A percentile compares a stretch with the other conserved stretches of the same genome.
These are phyloP conservation scores for Zalophus californianus DNA, from an alignment of 2,797 vertebrate species.

Conservation along the genomic window DNA sequence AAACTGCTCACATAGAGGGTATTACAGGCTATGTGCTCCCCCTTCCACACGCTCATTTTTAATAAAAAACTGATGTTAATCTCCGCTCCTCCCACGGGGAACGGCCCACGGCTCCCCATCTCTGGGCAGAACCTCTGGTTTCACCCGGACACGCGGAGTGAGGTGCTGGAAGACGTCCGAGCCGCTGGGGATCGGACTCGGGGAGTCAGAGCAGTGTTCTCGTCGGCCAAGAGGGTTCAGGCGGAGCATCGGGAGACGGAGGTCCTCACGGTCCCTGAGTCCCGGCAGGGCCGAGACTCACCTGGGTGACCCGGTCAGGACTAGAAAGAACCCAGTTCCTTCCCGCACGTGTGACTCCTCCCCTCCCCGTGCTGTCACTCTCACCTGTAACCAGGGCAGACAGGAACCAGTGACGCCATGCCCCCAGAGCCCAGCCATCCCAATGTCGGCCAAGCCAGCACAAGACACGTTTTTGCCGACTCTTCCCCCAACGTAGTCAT, in stretches of 20 bases:
- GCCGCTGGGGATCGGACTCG: conserved; percentile 54
- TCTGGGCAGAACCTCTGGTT: conserved; percentile 82
- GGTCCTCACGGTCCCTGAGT: neutral
- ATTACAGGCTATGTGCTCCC: accelerated
- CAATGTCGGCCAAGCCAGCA: neutral
- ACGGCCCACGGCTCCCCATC: conserved; percentile 83
- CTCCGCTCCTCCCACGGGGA: conserved; percentile 57
- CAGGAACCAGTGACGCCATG: neutral
- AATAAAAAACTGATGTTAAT: conserved; percentile 79
- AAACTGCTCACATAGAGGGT: no score
- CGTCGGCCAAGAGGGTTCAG: conserved; percentile 7
- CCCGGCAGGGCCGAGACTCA: neutral
- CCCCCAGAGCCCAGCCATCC: neutral
- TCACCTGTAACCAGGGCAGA: neutral
- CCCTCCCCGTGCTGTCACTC: neutral
- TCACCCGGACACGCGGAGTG: conserved; percentile 82
- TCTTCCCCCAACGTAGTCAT: neutral
- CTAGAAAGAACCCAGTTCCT: neutral
- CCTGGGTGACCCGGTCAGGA: neutral
- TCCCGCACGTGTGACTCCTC: neutral
- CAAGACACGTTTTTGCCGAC: neutral
- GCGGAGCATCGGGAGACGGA: accelerated
- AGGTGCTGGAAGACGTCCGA: conserved; percentile 80
- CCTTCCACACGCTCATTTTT: conserved; percentile 71
- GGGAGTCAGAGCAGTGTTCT: conserved; percentile 45